A percentile compares a stretch with the other conserved stretches of the same genome.
These are phyloP conservation scores for Oegoconia quadripuncta DNA, from an alignment of 2,888 invertebrate species.

Conservation along the genomic window DNA sequence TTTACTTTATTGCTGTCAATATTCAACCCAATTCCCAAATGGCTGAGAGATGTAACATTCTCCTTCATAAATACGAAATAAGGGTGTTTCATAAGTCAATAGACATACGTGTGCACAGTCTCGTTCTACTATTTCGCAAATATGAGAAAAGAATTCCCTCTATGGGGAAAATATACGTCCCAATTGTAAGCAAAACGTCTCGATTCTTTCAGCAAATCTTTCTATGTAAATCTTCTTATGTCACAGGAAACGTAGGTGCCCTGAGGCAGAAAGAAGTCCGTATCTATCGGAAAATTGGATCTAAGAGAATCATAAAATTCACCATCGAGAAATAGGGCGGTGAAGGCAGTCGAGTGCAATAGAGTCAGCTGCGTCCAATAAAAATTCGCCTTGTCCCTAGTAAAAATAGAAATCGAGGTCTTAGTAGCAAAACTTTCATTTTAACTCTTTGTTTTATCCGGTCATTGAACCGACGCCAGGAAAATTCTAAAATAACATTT, in stretches of 20 bases:
- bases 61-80: too few relatives aligned
- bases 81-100: too few relatives aligned
- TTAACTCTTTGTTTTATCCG: conserved; percentile 17
- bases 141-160: too few relatives aligned
- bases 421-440: conserved; percentile 10
- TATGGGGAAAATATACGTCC: too few relatives aligned
- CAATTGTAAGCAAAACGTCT: background rate
- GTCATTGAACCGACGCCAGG: too few relatives aligned
- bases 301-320: conserved; percentile 21
- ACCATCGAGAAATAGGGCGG: conserved; percentile 18
- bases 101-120: too few relatives aligned
- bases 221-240: conserved; percentile 8
- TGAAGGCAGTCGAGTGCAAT: conserved; percentile 4
- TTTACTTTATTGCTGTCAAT: too few relatives aligned
- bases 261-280: conserved; percentile 14
- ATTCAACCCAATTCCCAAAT: too few relatives aligned
- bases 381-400: conserved; percentile 23
- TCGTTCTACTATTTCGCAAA: too few relatives aligned
- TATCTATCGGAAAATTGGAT: conserved; percentile 10
- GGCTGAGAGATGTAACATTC: too few relatives aligned
- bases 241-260: conserved; percentile 6
- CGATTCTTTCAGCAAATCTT: conserved; percentile 1
- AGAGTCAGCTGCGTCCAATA: conserved; percentile 30
- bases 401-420: conserved; percentile 21
- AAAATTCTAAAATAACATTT: too few relatives aligned